Conservation (phyloP, 1,140 invertebrate species). For the Melipona quadrifasciata region DNA sequence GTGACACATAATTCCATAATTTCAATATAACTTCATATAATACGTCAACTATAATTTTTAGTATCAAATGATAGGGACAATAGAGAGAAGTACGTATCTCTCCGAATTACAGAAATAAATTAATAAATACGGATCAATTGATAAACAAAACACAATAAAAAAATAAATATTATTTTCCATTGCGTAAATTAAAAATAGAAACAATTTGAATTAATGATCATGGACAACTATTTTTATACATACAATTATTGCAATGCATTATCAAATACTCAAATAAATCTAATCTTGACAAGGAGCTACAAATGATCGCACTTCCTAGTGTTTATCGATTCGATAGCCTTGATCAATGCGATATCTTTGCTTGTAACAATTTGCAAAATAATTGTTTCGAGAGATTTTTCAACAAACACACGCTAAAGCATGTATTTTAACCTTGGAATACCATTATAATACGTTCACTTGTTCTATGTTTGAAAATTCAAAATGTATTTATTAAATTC, state of each 20-base stretch:
- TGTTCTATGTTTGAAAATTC: neutral
- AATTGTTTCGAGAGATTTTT: constrained; percentile 14
- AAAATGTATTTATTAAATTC: neutral
- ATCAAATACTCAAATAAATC: constrained; percentile 18
- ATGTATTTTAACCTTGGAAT: neutral
- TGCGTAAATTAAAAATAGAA: neutral
- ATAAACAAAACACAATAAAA: neutral
- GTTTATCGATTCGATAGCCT: constrained; percentile 32
- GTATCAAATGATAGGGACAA: neutral
- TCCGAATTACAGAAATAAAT: neutral
- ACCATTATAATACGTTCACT: neutral
- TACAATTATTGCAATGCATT: neutral
- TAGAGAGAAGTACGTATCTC: neutral
- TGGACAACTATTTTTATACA: constrained; percentile 1
- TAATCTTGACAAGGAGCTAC: neutral
- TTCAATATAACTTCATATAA: no score
- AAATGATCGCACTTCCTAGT: constrained; percentile 3
- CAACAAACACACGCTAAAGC: neutral
- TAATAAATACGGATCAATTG: no score
- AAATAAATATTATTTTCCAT: neutral
- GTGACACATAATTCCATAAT: no score
- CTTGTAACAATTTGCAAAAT: constrained; percentile 13
- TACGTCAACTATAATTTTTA: neutral
- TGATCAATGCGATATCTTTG: constrained; percentile 23
- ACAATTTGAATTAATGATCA: neutral